phyloP scores from a whole-genome alignment of 2,797 vertebrate genomes.

The Valencia hispanica region DNA sequence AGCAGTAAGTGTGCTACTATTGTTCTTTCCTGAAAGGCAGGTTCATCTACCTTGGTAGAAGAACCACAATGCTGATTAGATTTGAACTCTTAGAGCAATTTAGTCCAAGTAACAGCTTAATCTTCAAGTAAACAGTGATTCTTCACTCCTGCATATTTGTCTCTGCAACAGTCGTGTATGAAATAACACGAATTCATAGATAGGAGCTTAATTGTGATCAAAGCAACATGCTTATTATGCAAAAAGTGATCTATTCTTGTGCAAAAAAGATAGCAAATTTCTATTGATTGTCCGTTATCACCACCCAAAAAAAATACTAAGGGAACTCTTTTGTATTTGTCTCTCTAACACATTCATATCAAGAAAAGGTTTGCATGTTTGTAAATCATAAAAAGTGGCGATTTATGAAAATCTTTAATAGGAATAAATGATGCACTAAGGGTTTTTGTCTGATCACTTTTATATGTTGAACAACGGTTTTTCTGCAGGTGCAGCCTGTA shows the following conservation, averaged over 20 bases:
- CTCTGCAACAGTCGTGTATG: not conserved
- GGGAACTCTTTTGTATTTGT: not conserved
- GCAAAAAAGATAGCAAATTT: not conserved
- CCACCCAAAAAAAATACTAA: not conserved
- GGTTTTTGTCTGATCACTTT: not conserved
- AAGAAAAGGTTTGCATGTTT: constrained; percentile 6
- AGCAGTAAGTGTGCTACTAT: constrained; percentile 23
- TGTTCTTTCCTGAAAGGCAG: constrained; percentile 33
- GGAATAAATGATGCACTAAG: not conserved
- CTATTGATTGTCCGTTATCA: not conserved
- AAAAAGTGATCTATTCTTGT: not conserved
- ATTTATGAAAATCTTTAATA: constrained; percentile 2
- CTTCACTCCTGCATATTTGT: not conserved
- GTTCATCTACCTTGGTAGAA: not conserved
- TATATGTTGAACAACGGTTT: constrained; percentile 14
- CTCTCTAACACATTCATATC: constrained; percentile 7
- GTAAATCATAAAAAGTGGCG: not conserved
- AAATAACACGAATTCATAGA: not conserved
- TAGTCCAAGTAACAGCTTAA: not conserved
- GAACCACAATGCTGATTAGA: constrained; percentile 5
- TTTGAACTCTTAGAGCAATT: constrained; percentile 8
- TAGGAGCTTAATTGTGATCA: no score
- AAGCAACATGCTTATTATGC: not conserved
- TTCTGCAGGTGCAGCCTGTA: constrained; percentile 14
- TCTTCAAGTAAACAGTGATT: not conserved